Percentiles rank a stretch among this genome's conserved stretches.
Evolutionary conservation across 2,113 vertebrate species (phyloP).

Genomic region (Nyctibius bracteatus): DNA sequence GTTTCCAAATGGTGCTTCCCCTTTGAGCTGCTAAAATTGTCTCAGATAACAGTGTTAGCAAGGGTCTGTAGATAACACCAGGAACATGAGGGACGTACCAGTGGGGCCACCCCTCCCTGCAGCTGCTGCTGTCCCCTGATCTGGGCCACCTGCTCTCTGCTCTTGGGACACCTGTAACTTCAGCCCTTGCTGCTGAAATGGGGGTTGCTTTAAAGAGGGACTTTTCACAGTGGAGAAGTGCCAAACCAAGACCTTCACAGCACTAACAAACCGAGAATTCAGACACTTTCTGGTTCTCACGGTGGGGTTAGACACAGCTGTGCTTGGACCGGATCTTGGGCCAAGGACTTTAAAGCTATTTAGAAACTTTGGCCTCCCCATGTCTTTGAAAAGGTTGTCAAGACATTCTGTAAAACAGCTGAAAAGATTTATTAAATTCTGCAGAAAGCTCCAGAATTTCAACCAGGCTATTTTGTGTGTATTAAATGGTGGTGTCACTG

Average conservation of each 20-base stretch:
- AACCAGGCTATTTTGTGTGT: not conserved
- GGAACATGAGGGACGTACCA: not conserved
- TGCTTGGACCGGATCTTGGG: not conserved
- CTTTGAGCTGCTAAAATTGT: not conserved
- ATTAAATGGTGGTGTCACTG: not conserved
- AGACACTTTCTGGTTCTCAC: constrained; percentile 50
- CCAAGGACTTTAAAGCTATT: constrained; percentile 27
- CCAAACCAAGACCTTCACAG: constrained; percentile 14
- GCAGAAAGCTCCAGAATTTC: constrained; percentile 13
- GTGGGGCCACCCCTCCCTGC: not conserved
- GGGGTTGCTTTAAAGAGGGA: not conserved
- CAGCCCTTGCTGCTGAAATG: not conserved
- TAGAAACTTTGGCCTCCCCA: not conserved
- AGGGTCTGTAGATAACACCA: not conserved
- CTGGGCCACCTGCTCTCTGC: not conserved
- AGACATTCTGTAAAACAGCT: not conserved
- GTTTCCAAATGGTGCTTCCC: not conserved
- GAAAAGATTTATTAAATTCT: constrained; percentile 17
- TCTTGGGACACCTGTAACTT: not conserved
- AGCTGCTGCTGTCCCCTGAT: constrained; percentile 35
- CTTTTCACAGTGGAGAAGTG: constrained; percentile 34
- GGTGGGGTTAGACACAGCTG: constrained; percentile 30
- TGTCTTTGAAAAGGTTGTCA: constrained; percentile 17
- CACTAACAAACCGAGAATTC: not conserved
- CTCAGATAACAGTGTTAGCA: not conserved